Percentiles rank a stretch among this genome's conserved stretches.
These are phyloP conservation scores for Drosophila diplacantha DNA, from an alignment of 2,888 invertebrate genomes.

Conservation along the genomic window DNA sequence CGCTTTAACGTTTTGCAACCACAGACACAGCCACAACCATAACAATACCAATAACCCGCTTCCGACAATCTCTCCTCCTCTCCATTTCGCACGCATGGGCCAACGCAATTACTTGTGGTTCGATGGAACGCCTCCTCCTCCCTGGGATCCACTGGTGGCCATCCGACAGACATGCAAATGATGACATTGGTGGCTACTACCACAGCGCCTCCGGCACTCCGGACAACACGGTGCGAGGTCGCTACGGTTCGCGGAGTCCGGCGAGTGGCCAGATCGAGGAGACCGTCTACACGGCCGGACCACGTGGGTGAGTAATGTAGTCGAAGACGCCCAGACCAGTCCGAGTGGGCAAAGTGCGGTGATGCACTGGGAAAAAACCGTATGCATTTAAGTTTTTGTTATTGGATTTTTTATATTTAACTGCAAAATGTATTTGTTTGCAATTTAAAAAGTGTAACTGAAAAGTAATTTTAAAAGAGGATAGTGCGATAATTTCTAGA, in stretches of 20 bases:
- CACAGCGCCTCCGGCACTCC: conserved; percentile 82
- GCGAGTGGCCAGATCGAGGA: conserved; percentile 84
- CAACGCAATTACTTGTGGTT: conserved; percentile 39
- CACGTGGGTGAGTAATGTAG: conserved; percentile 81
- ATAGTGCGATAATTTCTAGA: not conserved
- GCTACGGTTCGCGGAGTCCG: conserved; percentile 86
- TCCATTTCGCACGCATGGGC: conserved; percentile 35
- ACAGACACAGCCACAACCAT: conserved; percentile 18
- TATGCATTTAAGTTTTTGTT: not conserved
- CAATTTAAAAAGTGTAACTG: not conserved
- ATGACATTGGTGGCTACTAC: conserved; percentile 85
- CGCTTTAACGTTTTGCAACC: conserved; percentile 58
- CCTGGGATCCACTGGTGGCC: conserved; percentile 79
- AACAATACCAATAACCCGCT: conserved; percentile 38
- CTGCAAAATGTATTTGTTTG: not conserved
- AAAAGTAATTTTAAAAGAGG: not conserved
- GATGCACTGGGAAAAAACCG: not conserved
- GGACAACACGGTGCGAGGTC: conserved; percentile 84
- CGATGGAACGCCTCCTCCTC: conserved; percentile 19
- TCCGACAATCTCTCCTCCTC: conserved; percentile 31
- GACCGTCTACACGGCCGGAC: conserved; percentile 86
- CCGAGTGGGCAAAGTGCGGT: conserved; percentile 10
- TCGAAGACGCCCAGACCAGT: conserved; percentile 20
- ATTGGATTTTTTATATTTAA: not conserved
- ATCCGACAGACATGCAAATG: conserved; percentile 78